Conservation (phyloP, 2,113 vertebrate species). For the Rissa tridactyla region DNA sequence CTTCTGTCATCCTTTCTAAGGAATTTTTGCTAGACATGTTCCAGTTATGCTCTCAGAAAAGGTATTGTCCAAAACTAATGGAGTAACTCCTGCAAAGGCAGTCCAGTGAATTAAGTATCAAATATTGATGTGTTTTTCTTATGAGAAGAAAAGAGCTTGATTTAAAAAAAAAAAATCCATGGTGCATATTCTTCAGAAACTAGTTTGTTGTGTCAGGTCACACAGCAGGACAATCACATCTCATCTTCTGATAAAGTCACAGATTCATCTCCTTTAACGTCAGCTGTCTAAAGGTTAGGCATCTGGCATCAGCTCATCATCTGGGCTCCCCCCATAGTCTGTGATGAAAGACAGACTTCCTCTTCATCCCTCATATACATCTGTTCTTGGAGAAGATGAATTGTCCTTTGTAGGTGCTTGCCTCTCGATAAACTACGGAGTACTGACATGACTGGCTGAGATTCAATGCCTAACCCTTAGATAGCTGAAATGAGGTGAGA, state of each 20-base stretch:
- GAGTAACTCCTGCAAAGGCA: not conserved
- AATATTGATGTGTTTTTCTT: not conserved
- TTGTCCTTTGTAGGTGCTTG: not conserved
- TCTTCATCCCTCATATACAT: constrained; percentile 1
- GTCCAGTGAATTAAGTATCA: not conserved
- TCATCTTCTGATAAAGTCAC: constrained; percentile 55
- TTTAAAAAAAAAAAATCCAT: not conserved
- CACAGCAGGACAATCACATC: not conserved
- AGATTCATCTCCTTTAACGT: constrained; percentile 49
- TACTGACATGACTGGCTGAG: not conserved
- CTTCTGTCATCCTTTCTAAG: not conserved
- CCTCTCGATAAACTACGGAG: not conserved
- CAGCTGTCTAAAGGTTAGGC: constrained; percentile 34
- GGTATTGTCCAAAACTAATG: not conserved
- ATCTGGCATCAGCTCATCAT: constrained; percentile 34
- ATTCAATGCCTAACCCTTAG: not conserved
- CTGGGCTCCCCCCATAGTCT: not conserved
- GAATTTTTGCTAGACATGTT: not conserved
- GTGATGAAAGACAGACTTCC: constrained; percentile 61
- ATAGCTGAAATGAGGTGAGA: not conserved
- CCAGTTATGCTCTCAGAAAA: not conserved
- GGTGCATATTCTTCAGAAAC: not conserved
- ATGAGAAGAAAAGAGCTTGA: not conserved
- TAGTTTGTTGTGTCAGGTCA: constrained; percentile 5
- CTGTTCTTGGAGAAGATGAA: constrained; percentile 33